Evolutionary conservation across 2,113 vertebrate genomes (phyloP).

Genomic region (Plectropomus leopardus): DNA sequence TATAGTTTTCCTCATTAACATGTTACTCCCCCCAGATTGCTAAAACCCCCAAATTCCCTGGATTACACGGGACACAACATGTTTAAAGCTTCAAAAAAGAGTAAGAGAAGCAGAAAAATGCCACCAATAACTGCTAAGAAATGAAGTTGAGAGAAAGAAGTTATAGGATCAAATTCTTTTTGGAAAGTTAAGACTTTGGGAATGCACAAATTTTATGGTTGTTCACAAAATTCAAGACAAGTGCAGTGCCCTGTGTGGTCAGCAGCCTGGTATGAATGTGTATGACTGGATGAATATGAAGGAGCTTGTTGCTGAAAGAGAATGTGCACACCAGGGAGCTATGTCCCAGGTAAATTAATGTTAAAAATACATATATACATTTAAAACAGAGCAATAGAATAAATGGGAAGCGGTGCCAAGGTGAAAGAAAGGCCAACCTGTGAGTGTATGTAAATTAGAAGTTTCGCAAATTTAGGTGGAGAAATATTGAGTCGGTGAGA

Average conservation of each 20-base stretch:
- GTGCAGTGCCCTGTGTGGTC: background rate
- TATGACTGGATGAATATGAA: slow-evolving; percentile 4
- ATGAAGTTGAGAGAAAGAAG: background rate
- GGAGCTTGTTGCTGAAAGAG: background rate
- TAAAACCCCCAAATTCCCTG: too few species aligned
- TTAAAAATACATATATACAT: slow-evolving; percentile 8
- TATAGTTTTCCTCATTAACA: background rate
- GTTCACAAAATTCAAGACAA: background rate
- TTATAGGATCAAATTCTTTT: background rate
- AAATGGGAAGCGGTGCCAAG: background rate
- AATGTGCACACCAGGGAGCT: background rate
- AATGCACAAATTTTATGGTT: background rate
- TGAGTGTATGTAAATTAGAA: background rate
- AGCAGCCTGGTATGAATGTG: background rate
- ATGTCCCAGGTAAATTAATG: background rate
- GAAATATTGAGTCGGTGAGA: background rate
- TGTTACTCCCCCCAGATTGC: too few species aligned
- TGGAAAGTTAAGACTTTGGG: background rate
- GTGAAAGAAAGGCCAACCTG: background rate
- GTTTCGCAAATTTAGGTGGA: background rate
- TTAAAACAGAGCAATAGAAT: background rate
- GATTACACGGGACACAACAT: background rate
- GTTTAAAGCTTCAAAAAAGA: background rate
- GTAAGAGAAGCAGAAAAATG: background rate
- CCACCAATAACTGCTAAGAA: background rate